A percentile compares a stretch with the other conserved stretches of the same genome.
phyloP scores from a whole-genome alignment of 2,113 vertebrate species.

The Notarius quadriscutis region DNA sequence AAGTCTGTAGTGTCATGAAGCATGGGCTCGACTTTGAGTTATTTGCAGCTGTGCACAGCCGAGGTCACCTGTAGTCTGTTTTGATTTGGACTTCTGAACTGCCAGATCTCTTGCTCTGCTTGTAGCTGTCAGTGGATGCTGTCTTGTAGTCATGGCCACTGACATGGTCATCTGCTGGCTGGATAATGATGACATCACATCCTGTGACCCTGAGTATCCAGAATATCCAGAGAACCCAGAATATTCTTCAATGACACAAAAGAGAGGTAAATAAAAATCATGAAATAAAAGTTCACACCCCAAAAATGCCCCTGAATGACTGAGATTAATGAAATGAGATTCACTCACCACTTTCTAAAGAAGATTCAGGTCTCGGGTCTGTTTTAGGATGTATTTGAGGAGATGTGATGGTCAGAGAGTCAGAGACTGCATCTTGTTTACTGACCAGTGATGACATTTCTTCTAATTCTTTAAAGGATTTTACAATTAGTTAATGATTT shows the following conservation, averaged over 20 bases:
- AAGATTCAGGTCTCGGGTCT: slow-evolving; percentile 10
- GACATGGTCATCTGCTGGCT: slow-evolving; percentile 1
- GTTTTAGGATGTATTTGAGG: background rate
- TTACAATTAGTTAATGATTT: background rate
- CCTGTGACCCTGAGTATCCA: slow-evolving; percentile 16
- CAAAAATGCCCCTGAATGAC: background rate
- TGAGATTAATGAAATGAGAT: background rate
- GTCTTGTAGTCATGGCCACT: background rate
- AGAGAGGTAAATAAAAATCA: background rate
- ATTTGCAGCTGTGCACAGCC: background rate
- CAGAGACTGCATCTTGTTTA: background rate
- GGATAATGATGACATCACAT: background rate
- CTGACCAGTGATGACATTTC: background rate
- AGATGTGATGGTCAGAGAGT: slow-evolving; percentile 4
- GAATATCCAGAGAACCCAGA: slow-evolving; percentile 33
- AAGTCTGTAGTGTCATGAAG: background rate
- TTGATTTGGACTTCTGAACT: slow-evolving; percentile 11
- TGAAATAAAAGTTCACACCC: background rate
- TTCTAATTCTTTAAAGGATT: background rate
- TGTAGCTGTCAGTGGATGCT: slow-evolving; percentile 18
- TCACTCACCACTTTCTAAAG: slow-evolving; percentile 32
- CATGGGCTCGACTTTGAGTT: background rate
- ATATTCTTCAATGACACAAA: background rate
- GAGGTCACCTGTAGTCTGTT: background rate
- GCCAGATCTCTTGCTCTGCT: slow-evolving; percentile 30